phyloP scores from a whole-genome alignment of 2,888 invertebrate genomes.

The Malthinus flaveolus region DNA sequence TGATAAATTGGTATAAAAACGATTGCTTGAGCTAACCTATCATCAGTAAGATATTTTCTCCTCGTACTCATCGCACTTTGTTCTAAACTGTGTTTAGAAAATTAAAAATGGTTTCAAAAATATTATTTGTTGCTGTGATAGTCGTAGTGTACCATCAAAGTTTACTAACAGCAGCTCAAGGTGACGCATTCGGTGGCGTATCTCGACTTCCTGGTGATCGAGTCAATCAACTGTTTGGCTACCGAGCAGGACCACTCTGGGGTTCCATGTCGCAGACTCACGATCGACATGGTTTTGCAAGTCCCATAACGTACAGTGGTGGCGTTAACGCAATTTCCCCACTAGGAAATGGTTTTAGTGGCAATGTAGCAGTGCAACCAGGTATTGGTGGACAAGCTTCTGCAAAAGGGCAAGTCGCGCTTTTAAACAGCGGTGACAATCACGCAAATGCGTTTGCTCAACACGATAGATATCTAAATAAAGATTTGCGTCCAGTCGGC shows the following conservation, averaged over 20 bases:
- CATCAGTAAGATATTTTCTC: no score
- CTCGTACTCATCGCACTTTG: no score
- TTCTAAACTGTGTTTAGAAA: no score
- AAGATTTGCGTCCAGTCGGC: slow-evolving; percentile 11
- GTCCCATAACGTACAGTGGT: not conserved
- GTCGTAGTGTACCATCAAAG: not conserved
- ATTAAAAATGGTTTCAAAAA: not conserved
- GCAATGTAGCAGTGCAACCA: slow-evolving; percentile 4
- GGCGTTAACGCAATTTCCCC: not conserved
- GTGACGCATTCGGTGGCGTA: slow-evolving; percentile 17
- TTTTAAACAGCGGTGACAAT: slow-evolving; percentile 1
- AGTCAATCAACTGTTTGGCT: slow-evolving; percentile 3
- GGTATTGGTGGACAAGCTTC: slow-evolving; percentile 19
- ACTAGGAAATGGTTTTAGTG: not conserved
- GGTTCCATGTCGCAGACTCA: slow-evolving; percentile 10
- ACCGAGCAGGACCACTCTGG: slow-evolving; percentile 16
- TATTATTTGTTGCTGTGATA: not conserved
- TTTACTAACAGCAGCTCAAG: not conserved
- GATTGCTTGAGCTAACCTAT: no score
- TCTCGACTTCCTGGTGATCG: slow-evolving; percentile 6
- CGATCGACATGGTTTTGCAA: not conserved
- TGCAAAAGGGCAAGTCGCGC: slow-evolving; percentile 3
- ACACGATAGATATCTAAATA: slow-evolving; percentile 9
- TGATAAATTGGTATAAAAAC: no score
- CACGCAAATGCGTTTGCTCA: slow-evolving; percentile 5